Evolutionary conservation across 2,797 vertebrate genomes (phyloP).

Genomic region (Leptatherina wallacei): DNA sequence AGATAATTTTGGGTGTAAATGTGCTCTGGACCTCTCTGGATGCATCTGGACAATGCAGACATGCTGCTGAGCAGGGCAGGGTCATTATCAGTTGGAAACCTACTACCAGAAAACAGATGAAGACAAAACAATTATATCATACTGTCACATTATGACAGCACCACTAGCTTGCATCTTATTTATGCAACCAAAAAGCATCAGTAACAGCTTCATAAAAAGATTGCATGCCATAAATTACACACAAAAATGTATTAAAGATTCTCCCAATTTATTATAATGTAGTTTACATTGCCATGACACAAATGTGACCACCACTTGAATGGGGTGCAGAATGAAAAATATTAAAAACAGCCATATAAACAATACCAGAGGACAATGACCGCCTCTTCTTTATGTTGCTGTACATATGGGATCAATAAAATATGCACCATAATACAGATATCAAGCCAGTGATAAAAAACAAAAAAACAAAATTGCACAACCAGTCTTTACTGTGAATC

Average conservation of each 20-base stretch:
- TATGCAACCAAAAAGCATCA: slow-evolving; percentile 11
- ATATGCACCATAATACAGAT: slow-evolving; percentile 76
- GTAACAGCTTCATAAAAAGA: not conserved
- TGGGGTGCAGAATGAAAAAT: slow-evolving; percentile 76
- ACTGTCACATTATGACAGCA: slow-evolving; percentile 64
- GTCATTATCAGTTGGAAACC: slow-evolving; percentile 71
- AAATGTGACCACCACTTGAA: slow-evolving; percentile 80
- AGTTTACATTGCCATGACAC: slow-evolving; percentile 95
- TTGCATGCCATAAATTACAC: slow-evolving; percentile 45
- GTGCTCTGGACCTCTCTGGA: slow-evolving; percentile 78
- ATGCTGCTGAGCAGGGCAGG: slow-evolving; percentile 61
- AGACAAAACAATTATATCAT: slow-evolving; percentile 75
- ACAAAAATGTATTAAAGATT: slow-evolving; percentile 90
- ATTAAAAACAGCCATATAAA: slow-evolving; percentile 81
- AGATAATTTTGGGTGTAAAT: slow-evolving; percentile 83
- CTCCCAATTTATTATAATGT: slow-evolving; percentile 97
- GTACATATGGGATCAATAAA: slow-evolving; percentile 76
- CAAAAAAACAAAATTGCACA: slow-evolving; percentile 80
- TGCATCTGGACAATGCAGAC: slow-evolving; percentile 81
- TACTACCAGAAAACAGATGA: slow-evolving; percentile 57
- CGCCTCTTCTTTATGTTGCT: slow-evolving; percentile 64
- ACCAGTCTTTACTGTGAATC: slow-evolving; percentile 76
- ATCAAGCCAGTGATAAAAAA: slow-evolving; percentile 75
- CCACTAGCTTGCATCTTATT: slow-evolving; percentile 45
- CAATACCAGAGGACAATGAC: slow-evolving; percentile 66